Percentiles rank a stretch among this genome's conserved stretches.
Evolutionary conservation across 2,888 invertebrate genomes (phyloP).

Genomic region (Allacma fusca): DNA sequence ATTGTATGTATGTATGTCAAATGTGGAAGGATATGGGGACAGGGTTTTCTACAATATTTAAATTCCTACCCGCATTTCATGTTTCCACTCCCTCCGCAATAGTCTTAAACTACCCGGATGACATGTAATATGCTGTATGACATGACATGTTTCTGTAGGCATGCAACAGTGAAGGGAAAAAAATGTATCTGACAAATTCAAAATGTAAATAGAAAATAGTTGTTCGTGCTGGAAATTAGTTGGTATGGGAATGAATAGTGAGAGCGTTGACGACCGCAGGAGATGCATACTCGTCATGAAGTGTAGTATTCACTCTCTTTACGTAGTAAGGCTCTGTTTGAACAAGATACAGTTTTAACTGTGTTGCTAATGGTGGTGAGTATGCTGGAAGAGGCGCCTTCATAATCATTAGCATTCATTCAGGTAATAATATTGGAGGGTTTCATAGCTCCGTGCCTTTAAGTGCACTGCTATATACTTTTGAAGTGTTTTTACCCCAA

Average conservation of each 20-base stretch:
- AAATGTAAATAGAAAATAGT: not conserved
- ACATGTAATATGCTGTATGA: not conserved
- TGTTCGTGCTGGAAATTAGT: not conserved
- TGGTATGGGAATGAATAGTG: too few relatives aligned
- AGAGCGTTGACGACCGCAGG: too few relatives aligned
- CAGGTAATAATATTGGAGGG: too few relatives aligned
- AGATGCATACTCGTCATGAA: not conserved
- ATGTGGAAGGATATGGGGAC: not conserved
- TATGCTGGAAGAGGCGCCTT: too few relatives aligned
- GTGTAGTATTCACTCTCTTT: not conserved
- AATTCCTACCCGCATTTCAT: constrained; percentile 16
- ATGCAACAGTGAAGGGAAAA: constrained; percentile 2
- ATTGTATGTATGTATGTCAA: too few relatives aligned
- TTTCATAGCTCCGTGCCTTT: too few relatives aligned
- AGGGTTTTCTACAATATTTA: not conserved
- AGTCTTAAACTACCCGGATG: not conserved
- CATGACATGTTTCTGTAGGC: not conserved
- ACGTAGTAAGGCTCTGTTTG: too few relatives aligned
- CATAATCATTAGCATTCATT: too few relatives aligned
- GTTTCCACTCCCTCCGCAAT: not conserved
- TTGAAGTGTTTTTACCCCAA: too few relatives aligned
- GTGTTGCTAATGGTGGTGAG: too few relatives aligned
- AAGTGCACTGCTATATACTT: too few relatives aligned
- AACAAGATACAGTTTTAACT: too few relatives aligned
- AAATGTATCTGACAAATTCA: constrained; percentile 4